phyloP scores from a whole-genome alignment of 1,140 invertebrate species.

The Achatina immaculata region DNA sequence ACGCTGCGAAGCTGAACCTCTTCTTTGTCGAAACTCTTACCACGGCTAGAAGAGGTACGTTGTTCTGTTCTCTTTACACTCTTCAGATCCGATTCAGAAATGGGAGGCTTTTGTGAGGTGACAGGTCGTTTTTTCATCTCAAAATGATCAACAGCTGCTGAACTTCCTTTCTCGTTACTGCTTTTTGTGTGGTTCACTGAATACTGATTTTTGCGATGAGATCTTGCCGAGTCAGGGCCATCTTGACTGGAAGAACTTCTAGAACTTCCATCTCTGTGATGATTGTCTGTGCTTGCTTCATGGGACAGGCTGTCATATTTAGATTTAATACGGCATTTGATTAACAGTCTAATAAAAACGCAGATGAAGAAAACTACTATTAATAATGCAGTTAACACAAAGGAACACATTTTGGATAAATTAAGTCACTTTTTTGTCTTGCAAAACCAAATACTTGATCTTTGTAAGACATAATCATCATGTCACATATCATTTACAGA shows the following conservation, averaged over 20 bases:
- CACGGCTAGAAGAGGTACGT: background rate
- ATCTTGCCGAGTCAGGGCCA: background rate
- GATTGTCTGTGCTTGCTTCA: background rate
- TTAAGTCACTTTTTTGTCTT: no score
- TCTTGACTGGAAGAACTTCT: background rate
- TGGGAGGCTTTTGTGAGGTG: background rate
- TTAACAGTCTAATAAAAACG: no score
- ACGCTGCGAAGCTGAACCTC: background rate
- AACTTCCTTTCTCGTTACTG: background rate
- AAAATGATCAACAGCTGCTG: background rate
- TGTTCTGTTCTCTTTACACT: constrained; percentile 8
- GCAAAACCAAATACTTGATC: no score
- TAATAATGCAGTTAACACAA: no score
- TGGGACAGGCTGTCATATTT: background rate
- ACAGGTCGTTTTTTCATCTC: background rate
- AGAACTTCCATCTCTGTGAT: background rate
- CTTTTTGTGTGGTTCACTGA: background rate
- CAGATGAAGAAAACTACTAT: no score
- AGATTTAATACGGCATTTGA: background rate
- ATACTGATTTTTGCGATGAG: background rate
- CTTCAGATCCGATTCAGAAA: background rate
- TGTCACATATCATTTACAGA: no score
- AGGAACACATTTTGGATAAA: no score
- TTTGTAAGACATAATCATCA: no score
- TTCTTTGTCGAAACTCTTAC: constrained; percentile 10